Percentiles rank a stretch among this genome's conserved stretches.
Evolutionary conservation across 2,113 vertebrate species (phyloP).

Genomic region (Phrynosoma platyrhinos): DNA sequence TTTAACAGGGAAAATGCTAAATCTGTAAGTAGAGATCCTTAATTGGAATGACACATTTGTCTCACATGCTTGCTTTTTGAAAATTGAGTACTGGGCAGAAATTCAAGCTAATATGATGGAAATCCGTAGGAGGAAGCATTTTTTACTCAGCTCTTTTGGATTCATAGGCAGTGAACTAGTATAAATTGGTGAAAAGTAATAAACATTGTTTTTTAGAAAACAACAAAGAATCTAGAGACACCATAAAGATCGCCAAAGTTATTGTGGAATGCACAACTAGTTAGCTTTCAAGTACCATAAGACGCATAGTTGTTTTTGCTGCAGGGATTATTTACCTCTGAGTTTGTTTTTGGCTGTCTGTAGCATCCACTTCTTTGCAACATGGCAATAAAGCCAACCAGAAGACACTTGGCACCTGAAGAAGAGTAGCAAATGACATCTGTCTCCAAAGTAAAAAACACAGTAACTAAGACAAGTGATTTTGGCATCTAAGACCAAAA

Average conservation of each 20-base stretch:
- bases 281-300: background rate
- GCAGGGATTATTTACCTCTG: too few relatives aligned
- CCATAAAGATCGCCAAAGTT: background rate
- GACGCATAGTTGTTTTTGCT: background rate
- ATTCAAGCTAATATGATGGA: background rate
- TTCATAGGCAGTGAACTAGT: rapidly evolving
- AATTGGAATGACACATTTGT: background rate
- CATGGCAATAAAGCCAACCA: too few relatives aligned
- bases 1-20: background rate
- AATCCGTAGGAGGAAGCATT: background rate
- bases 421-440: too few relatives aligned
- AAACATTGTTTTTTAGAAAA: background rate
- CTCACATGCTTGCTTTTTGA: background rate
- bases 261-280: background rate
- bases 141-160: background rate
- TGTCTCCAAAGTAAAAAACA: too few relatives aligned
- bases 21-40: slow-evolving; percentile 2
- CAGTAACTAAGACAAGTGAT: too few relatives aligned
- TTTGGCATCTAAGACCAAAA: too few relatives aligned
- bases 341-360: background rate
- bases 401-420: too few relatives aligned
- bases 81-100: background rate
- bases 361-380: background rate
- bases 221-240: too few relatives aligned
- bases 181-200: background rate